These are phyloP conservation scores for Andricus curvator DNA, from an alignment of 2,888 invertebrate species.

Conservation along the genomic window DNA sequence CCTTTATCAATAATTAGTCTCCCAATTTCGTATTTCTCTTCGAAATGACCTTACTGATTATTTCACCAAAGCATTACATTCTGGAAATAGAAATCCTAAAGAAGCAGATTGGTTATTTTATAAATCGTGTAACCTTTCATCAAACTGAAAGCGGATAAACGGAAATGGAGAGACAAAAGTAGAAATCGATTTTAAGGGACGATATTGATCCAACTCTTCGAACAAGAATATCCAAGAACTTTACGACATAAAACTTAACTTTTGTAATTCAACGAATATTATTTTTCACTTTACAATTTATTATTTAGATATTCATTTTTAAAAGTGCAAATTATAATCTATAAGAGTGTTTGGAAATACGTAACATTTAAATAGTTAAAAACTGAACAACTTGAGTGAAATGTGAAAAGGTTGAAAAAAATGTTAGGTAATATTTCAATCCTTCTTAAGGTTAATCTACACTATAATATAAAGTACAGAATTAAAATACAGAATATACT, in stretches of 20 bases:
- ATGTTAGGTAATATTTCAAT: no score
- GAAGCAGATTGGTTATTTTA: background rate
- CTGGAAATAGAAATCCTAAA: background rate
- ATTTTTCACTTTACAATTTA: no score
- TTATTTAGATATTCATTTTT: no score
- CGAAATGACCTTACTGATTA: background rate
- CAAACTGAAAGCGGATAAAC: background rate
- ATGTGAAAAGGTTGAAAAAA: no score
- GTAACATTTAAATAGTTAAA: no score
- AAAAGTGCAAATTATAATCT: no score
- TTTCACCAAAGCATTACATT: background rate
- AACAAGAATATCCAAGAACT: background rate
- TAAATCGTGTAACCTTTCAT: conserved; percentile 13
- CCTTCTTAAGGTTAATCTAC: no score
- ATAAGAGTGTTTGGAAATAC: no score
- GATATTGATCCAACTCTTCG: conserved; percentile 17
- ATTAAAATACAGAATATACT: no score
- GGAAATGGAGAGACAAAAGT: conserved; percentile 25
- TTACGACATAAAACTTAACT: conserved; percentile 12
- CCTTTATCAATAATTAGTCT: no score
- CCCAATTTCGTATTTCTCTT: background rate
- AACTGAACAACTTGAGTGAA: no score
- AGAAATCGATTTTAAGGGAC: conserved; percentile 21
- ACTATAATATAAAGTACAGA: no score
- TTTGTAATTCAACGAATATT: conserved; percentile 3